Evolutionary conservation across 2,888 invertebrate species (phyloP), one percentile per base, ranked within the genome.

Genomic region (Acleris literana): DNA sequence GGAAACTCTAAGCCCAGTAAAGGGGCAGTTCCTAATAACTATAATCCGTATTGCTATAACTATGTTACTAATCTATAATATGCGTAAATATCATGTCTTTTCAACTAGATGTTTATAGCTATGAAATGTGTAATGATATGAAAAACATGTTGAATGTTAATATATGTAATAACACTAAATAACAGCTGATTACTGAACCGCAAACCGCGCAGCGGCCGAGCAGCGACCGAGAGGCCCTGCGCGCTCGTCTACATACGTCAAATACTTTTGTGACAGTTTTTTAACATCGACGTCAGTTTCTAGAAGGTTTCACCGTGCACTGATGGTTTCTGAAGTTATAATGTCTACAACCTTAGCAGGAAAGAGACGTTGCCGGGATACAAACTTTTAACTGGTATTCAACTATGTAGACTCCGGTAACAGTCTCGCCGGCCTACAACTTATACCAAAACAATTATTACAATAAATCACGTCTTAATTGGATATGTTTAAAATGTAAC

Each of bases 51-150:
- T 75, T 74, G 77, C 83, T 85, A 77, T 69, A 70, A 75, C 83
- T 85, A 54, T 54, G 46, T 84, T 74, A 74, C 82, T 89, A 87
- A 72, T 74, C 82, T 87, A 85, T 79, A 57, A 51, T 56, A 75
- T 39, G 82, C 81, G 75, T 86, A 84, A 86, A 87, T 86, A 83
- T 78, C 69, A 82, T 86, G 85, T 87, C 76, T 85, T 85, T 85
- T 84, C 77, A 77, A 76, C 83, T 86, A 88, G 76, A 87, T 86
- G 86, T 85, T 86, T 86, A 81, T 83, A 82, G 83, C 90, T 91
- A 92, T 89, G 90, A 91, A 82, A 90, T 91, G 87, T 90, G 81
- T 87, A 86, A 88, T 88, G 91, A 92, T 91, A 92, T 91, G 78
- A 82, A 86, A 86, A 85, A 83, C 84, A 86, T 83, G 80, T 81